phyloP scores from a whole-genome alignment of 2,888 invertebrate genomes.

The Apocheima hispidaria region DNA sequence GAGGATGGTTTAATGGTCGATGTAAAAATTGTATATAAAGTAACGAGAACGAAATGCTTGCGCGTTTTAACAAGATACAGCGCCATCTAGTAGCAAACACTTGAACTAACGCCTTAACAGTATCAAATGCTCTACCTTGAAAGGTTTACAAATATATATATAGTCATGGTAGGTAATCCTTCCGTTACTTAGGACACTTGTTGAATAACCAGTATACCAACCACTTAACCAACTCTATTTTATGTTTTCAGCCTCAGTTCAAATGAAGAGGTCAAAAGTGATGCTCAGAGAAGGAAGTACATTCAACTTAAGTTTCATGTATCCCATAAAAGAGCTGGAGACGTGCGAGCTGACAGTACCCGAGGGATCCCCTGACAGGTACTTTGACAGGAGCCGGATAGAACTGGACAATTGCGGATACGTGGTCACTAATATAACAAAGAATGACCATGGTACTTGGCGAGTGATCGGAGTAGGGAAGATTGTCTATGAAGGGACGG shows the following conservation, averaged over 20 bases:
- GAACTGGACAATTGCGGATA: slow-evolving; percentile 62
- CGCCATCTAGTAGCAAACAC: too few species aligned
- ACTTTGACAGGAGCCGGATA: slow-evolving; percentile 53
- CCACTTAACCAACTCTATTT: neutral
- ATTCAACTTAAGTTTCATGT: slow-evolving; percentile 62
- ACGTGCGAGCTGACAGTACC: slow-evolving; percentile 69
- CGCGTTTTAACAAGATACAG: too few species aligned
- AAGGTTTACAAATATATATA: too few species aligned
- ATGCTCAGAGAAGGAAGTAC: slow-evolving; percentile 54
- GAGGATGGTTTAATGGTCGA: too few species aligned
- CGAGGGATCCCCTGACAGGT: slow-evolving; percentile 61
- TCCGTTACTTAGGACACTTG: too few species aligned
- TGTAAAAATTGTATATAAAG: too few species aligned
- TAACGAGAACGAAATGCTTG: too few species aligned
- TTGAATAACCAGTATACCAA: neutral
- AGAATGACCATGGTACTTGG: slow-evolving; percentile 66
- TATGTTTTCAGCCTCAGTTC: slow-evolving; percentile 63
- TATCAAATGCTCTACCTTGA: too few species aligned
- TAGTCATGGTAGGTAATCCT: too few species aligned
- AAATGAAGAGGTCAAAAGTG: slow-evolving; percentile 40
- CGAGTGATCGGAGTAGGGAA: slow-evolving; percentile 66
- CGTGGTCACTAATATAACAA: slow-evolving; percentile 61
- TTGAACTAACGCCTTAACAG: too few species aligned
- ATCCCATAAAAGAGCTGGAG: slow-evolving; percentile 57
- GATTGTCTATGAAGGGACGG: slow-evolving; percentile 56